A percentile compares a stretch with the other conserved stretches of the same genome.
These are phyloP conservation scores for Pantelozetes paolii DNA, from an alignment of 2,888 invertebrate genomes.

Conservation along the genomic window DNA sequence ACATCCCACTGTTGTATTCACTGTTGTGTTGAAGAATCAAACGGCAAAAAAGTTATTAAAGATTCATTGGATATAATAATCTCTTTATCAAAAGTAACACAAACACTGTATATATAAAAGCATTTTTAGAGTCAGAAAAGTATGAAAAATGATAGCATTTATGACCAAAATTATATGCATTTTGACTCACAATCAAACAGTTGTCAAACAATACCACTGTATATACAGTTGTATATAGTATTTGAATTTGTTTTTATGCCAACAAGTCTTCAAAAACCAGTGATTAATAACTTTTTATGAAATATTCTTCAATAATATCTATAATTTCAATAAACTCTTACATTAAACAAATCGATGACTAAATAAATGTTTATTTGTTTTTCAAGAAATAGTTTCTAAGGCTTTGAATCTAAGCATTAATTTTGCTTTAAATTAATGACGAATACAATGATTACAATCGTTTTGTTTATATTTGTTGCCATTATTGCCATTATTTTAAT, in stretches of 20 bases:
- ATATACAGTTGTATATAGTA: no score
- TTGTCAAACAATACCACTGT: neutral
- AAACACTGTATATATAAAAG: no score
- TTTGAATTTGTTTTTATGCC: slow-evolving; percentile 14
- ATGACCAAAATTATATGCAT: neutral
- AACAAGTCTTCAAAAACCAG: slow-evolving; percentile 19
- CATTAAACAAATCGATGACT: no score
- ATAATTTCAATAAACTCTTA: no score
- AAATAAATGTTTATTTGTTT: no score
- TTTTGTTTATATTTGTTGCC: no score
- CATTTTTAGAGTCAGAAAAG: neutral
- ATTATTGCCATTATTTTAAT: no score
- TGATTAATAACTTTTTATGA: neutral
- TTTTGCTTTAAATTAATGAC: no score
- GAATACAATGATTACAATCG: no score
- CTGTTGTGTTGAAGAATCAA: slow-evolving; percentile 31
- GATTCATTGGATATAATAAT: slow-evolving; percentile 17
- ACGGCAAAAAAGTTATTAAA: slow-evolving; percentile 35
- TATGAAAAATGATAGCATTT: neutral
- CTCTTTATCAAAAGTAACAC: neutral
- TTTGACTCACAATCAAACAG: neutral
- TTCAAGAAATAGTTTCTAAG: slow-evolving; percentile 3
- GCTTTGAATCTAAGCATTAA: no score
- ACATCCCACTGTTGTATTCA: slow-evolving; percentile 33
- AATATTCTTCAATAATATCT: no score